Evolutionary conservation across 2,113 vertebrate species (phyloP).

Genomic region (Sterrhoptilus dennistouni): DNA sequence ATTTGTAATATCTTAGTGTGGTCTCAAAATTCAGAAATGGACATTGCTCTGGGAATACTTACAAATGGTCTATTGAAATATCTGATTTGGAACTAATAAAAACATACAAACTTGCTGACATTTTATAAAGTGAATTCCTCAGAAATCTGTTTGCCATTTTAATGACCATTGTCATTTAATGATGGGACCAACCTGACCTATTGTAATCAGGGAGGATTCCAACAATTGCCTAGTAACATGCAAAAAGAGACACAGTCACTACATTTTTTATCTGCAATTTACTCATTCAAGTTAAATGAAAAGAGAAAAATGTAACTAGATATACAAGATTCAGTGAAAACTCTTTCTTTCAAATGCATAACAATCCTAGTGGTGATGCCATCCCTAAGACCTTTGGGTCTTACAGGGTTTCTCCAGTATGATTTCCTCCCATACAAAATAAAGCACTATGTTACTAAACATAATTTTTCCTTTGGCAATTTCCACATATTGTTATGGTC

Average conservation of each 20-base stretch:
- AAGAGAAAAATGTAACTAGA: neutral
- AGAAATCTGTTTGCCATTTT: conserved; percentile 73
- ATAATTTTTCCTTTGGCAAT: neutral
- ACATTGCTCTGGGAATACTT: conserved; percentile 74
- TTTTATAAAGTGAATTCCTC: conserved; percentile 75
- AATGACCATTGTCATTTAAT: conserved; percentile 71
- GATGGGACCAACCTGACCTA: conserved; percentile 53
- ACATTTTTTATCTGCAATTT: conserved; percentile 44
- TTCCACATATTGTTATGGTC: neutral
- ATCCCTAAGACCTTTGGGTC: neutral
- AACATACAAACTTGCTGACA: conserved; percentile 75
- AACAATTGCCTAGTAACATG: conserved; percentile 20
- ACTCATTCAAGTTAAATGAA: conserved; percentile 4
- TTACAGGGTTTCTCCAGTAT: neutral
- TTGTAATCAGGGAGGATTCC: neutral
- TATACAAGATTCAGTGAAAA: neutral
- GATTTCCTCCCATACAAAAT: neutral
- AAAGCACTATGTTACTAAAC: neutral
- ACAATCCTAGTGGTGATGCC: neutral
- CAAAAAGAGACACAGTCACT: neutral
- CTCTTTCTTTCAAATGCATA: neutral
- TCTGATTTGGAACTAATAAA: conserved; percentile 79
- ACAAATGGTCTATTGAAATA: conserved; percentile 75
- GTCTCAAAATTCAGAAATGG: conserved; percentile 62
- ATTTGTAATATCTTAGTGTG: conserved; percentile 74